phyloP scores from a whole-genome alignment of 1,140 invertebrate genomes.

The Popillia japonica region DNA sequence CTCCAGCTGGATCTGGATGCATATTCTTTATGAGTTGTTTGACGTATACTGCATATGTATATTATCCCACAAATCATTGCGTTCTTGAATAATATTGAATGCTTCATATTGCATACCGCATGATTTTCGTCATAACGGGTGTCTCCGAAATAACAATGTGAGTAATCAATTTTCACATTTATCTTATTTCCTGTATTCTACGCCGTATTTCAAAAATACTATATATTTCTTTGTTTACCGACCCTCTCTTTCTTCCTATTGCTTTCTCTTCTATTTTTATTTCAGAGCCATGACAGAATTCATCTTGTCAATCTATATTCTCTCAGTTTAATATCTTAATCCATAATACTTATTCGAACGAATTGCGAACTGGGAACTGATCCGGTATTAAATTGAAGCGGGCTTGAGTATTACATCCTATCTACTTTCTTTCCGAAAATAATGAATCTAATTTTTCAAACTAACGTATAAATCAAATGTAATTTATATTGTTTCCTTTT shows the following conservation, averaged over 20 bases:
- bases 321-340: constrained; percentile 22
- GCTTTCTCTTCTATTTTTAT: background rate
- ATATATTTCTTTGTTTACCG: no score
- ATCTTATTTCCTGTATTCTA: no score
- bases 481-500: constrained; percentile 21
- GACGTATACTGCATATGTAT: no score
- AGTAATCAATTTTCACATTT: no score
- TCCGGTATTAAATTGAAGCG: background rate
- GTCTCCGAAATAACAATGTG: no score
- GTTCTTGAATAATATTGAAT: no score
- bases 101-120: no score
- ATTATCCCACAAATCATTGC: no score
- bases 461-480: constrained; percentile 13
- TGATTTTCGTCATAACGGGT: no score
- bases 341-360: background rate
- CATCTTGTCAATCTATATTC: constrained; percentile 16
- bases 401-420: background rate
- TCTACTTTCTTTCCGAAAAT: background rate
- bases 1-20: no score
- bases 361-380: background rate
- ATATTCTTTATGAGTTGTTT: no score
- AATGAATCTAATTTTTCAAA: constrained; percentile 27
- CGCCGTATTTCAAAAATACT: no score
- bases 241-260: background rate
- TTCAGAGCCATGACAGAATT: constrained; percentile 1